Conservation (phyloP, 1,140 invertebrate genomes). For the Pogonognathellus flavescens region DNA sequence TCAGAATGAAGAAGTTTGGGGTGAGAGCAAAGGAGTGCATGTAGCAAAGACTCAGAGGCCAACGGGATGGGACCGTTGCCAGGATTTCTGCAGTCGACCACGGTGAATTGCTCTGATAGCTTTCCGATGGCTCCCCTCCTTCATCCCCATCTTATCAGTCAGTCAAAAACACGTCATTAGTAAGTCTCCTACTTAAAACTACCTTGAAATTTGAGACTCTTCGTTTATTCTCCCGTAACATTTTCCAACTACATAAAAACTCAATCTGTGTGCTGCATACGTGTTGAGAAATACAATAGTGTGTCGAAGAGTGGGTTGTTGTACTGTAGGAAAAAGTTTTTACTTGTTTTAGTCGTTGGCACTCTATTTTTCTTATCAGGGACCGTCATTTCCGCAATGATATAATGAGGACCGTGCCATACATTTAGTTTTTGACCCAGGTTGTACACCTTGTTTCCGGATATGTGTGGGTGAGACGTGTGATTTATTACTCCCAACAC, state of each 20-base stretch:
- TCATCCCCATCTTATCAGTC: conserved; percentile 68
- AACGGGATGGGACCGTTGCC: conserved; percentile 79
- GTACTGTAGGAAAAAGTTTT: neutral
- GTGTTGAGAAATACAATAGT: too few species aligned
- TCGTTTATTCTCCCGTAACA: too few species aligned
- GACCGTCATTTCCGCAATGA: conserved; percentile 79
- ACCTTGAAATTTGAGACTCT: too few species aligned
- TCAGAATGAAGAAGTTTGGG: conserved; percentile 84
- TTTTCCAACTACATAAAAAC: too few species aligned
- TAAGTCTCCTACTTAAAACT: too few species aligned
- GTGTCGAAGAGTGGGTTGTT: too few species aligned
- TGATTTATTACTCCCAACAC: conserved; percentile 84
- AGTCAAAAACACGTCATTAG: too few species aligned
- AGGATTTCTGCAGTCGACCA: conserved; percentile 80
- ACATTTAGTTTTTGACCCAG: conserved; percentile 79
- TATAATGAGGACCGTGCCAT: conserved; percentile 78
- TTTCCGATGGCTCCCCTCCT: conserved; percentile 33
- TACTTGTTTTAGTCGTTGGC: neutral
- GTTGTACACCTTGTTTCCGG: conserved; percentile 78
- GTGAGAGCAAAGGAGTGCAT: conserved; percentile 92
- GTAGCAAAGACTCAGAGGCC: conserved; percentile 83
- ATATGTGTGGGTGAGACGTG: conserved; percentile 87
- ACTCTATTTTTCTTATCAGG: conserved; percentile 3
- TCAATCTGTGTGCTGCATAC: too few species aligned
- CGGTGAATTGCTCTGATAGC: conserved; percentile 70